Conservation (phyloP, 1,140 invertebrate genomes). For the Sesamia nonagrioides region DNA sequence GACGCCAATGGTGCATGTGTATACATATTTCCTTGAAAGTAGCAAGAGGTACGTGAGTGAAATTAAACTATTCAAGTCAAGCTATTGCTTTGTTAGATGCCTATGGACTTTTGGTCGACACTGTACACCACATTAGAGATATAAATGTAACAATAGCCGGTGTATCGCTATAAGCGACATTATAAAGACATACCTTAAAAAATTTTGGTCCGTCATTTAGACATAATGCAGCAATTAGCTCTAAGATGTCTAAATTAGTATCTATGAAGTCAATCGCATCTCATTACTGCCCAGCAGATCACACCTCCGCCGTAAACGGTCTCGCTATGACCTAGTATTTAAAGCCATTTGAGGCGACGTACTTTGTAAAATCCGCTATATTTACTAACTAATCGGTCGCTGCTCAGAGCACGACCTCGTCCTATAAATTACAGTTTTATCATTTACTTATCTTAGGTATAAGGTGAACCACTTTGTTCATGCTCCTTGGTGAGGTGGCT, state of each 20-base stretch:
- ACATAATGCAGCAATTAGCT: too few relatives aligned
- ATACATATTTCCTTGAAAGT: too few relatives aligned
- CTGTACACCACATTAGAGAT: too few relatives aligned
- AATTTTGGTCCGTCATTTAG: too few relatives aligned
- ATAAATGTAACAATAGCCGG: too few relatives aligned
- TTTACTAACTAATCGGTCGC: slow-evolving; percentile 36
- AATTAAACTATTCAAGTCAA: too few relatives aligned
- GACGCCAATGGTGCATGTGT: too few relatives aligned
- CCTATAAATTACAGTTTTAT: slow-evolving; percentile 47
- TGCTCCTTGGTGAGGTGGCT: slow-evolving; percentile 16
- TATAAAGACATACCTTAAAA: too few relatives aligned
- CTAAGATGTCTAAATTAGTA: not conserved
- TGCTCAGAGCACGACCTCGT: slow-evolving; percentile 31
- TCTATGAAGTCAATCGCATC: not conserved
- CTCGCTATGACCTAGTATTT: slow-evolving; percentile 29
- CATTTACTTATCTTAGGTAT: slow-evolving; percentile 43
- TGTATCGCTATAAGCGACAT: too few relatives aligned
- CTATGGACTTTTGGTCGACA: too few relatives aligned
- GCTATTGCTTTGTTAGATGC: too few relatives aligned
- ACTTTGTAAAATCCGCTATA: slow-evolving; percentile 43
- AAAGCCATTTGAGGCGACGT: slow-evolving; percentile 33
- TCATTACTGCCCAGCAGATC: slow-evolving; percentile 8
- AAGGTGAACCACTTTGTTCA: slow-evolving; percentile 37
- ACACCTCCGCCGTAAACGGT: slow-evolving; percentile 7
- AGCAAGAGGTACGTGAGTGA: too few relatives aligned